Base-by-base conservation (phyloP, 53 echinoderm and acorn worm genomes). In the Astropecten irregularis region DNA sequence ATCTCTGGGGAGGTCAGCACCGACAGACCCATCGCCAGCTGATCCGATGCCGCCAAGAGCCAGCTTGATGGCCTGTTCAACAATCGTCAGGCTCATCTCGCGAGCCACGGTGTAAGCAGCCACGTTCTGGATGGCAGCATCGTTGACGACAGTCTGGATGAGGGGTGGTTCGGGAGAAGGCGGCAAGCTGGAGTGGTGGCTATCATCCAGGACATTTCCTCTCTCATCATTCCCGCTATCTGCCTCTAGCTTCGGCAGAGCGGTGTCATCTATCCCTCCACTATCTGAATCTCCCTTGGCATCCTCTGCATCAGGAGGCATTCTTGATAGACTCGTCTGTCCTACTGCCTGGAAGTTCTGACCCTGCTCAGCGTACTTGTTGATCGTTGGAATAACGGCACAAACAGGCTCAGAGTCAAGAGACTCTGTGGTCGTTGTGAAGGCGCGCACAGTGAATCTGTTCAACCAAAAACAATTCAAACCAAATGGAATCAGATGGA, bases 391-490 rank as follows among this genome's bases (percentile, higher is more conserved):
- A 37, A 73, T 59, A 13, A 30, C 59, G 68, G 81, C 61, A 62
- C 76, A 55, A 8, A 82, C 85, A 31, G 76, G 35, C 46, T 93
- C 91, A 9, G 93, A 93, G 3, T 85, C 88, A 3, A 35, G 55
- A 14, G 93, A 93, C 40, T 93, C 90, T 34, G 46, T 53, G 39
- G 57, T 60, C 9, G 84, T 47, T 5, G 84, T 87, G 35, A 82
- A 85, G 64, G 85, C 90, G 20, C 83, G 63, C 8, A 93, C 93
- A 51, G 83, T 60, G 48, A 93, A 93, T 44, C 93, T 93, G 71
- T 16, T 67, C 52, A 35, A 1, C 11, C 0, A 76, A 19, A 31
- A 56, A 38, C 29, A 71, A 71, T 8, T 8, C 58, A 57, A 57
- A 57, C 58, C 58, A 57, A n/a, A n/a, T n/a, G n/a, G n/a, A n/a